Percentiles rank a stretch among this genome's conserved stretches.
phyloP scores from a whole-genome alignment of 1,140 invertebrate genomes.

The Macrotrachela quadricornifera region DNA sequence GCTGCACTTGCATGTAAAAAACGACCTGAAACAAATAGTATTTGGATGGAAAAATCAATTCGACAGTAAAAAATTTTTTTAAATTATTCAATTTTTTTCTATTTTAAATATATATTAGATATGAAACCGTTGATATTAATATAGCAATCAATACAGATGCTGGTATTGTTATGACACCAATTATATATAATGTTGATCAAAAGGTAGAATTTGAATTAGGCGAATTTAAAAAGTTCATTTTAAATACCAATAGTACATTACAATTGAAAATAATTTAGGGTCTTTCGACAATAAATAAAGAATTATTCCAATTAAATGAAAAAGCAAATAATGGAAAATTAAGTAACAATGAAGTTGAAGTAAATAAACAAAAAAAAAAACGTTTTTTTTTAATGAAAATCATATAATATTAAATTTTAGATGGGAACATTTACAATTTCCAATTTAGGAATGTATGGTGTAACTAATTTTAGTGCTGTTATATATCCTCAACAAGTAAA shows the following conservation, averaged over 20 bases:
- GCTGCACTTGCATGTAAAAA: conserved; percentile 67
- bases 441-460: conserved; percentile 92
- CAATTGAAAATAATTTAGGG: neutral
- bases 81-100: conserved; percentile 1
- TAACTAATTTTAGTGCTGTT: conserved; percentile 43
- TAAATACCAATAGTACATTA: neutral
- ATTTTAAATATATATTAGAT: conserved; percentile 18
- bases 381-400: too few species aligned
- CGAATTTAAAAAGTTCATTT: neutral
- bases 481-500: conserved; percentile 45
- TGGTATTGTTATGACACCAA: conserved; percentile 3
- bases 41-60: conserved; percentile 77
- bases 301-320: neutral
- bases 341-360: too few species aligned
- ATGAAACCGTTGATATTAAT: conserved; percentile 69
- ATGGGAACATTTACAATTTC: conserved; percentile 8
- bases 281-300: conserved; percentile 1
- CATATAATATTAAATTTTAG: neutral
- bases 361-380: too few species aligned
- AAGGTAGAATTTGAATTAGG: neutral
- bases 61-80: conserved; percentile 40
- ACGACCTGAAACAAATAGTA: conserved; percentile 79
- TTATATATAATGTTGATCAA: conserved; percentile 4
- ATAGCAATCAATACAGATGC: conserved; percentile 31
- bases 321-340: too few species aligned